Percentiles rank a stretch among this genome's conserved stretches.
Conservation (phyloP, 2,797 vertebrate genomes). For the Rhyacichthys aspro region DNA sequence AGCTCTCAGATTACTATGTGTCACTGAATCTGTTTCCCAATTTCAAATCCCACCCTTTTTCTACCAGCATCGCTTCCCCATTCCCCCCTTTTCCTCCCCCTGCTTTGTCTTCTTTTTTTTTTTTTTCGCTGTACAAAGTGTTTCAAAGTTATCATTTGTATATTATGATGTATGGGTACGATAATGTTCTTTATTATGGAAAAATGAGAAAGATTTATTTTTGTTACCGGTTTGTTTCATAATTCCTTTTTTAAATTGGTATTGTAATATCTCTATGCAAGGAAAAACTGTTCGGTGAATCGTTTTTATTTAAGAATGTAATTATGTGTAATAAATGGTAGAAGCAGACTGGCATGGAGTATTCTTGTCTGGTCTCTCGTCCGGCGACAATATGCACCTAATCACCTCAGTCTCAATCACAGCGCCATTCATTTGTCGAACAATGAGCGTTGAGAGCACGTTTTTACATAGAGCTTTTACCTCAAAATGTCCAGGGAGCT, state of each 20-base stretch:
- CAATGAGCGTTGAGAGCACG: slow-evolving; percentile 24
- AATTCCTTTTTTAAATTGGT: slow-evolving; percentile 99
- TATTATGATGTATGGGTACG: slow-evolving; percentile 97
- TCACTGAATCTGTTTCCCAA: slow-evolving; percentile 70
- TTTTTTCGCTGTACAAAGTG: slow-evolving; percentile 97
- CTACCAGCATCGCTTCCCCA: slow-evolving; percentile 58
- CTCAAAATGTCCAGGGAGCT: neutral
- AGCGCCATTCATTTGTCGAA: slow-evolving; percentile 47
- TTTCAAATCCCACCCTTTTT: slow-evolving; percentile 75
- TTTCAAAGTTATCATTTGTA: slow-evolving; percentile 99
- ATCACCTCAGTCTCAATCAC: slow-evolving; percentile 62
- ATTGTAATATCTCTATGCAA: slow-evolving; percentile 99
- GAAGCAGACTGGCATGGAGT: slow-evolving; percentile 91
- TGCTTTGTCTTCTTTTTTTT: slow-evolving; percentile 71
- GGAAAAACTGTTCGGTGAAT: slow-evolving; percentile 98
- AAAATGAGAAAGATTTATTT: slow-evolving; percentile 94
- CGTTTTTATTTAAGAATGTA: slow-evolving; percentile 99
- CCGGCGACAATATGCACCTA: slow-evolving; percentile 49
- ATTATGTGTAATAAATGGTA: slow-evolving; percentile 99
- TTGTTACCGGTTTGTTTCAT: slow-evolving; percentile 99
- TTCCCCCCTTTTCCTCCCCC: slow-evolving; percentile 36
- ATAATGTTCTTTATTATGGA: slow-evolving; percentile 99
- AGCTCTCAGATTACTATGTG: slow-evolving; percentile 68
- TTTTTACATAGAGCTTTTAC: slow-evolving; percentile 16
- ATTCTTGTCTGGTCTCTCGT: slow-evolving; percentile 56